Conservation (phyloP, 35 echinoderm and acorn worm genomes). For the Hemicentrotus pulcherrimus region DNA sequence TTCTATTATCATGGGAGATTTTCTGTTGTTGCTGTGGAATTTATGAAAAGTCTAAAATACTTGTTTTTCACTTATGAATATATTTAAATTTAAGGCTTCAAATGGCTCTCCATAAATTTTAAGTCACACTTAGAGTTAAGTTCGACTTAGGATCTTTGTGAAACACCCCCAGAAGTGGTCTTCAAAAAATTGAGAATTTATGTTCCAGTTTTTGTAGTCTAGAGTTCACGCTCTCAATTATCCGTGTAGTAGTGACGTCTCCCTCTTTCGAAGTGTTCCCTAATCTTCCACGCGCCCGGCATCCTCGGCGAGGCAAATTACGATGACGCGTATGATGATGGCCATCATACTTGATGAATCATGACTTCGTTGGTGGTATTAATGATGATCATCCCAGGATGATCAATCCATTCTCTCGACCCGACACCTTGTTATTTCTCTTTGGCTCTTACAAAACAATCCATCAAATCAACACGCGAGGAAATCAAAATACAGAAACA, state of each 20-base stretch:
- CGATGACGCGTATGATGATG: constrained; percentile 8
- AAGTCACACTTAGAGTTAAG: too few species aligned
- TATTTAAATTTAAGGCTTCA: too few species aligned
- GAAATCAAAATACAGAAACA: constrained; percentile 34
- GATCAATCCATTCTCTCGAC: constrained; percentile 29
- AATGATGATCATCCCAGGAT: constrained; percentile 27
- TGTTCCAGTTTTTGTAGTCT: background rate
- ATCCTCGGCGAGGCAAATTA: background rate
- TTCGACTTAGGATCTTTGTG: too few species aligned
- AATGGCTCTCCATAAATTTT: too few species aligned
- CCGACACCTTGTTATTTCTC: background rate
- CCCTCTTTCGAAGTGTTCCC: background rate
- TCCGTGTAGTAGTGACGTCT: background rate
- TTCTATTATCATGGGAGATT: too few species aligned
- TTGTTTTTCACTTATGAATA: too few species aligned
- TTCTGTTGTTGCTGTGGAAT: too few species aligned
- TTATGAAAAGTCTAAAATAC: too few species aligned
- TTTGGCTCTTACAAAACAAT: background rate
- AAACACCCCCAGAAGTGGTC: too few species aligned
- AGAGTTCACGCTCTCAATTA: background rate
- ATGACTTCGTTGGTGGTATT: background rate
- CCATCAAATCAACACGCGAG: constrained; percentile 21
- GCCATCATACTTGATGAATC: constrained; percentile 2
- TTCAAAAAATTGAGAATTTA: background rate
- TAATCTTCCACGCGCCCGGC: background rate